These are phyloP conservation scores for Esox niger DNA, from an alignment of 2,113 vertebrate species.

Conservation along the genomic window DNA sequence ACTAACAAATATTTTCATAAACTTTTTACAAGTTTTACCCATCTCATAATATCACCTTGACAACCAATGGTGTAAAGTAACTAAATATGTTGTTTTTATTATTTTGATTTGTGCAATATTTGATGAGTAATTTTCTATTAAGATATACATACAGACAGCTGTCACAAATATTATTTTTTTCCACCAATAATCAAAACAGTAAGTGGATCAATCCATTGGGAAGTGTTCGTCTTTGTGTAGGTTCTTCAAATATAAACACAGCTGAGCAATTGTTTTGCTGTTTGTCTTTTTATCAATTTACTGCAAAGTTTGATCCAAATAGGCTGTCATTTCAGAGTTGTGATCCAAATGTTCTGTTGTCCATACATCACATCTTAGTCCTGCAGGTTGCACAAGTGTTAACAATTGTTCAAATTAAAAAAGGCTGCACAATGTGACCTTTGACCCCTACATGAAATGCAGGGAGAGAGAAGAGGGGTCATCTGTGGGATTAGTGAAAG, in stretches of 20 bases:
- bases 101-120: not conserved
- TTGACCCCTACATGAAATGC: conserved; percentile 37
- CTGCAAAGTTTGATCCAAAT: conserved; percentile 31
- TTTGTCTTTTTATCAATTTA: conserved; percentile 21
- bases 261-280: conserved; percentile 5
- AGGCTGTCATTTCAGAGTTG: conserved; percentile 19
- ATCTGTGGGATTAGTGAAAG: conserved; percentile 54
- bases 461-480: conserved; percentile 13
- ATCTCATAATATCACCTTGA: too few relatives aligned
- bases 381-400: conserved; percentile 15
- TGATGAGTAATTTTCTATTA: too few relatives aligned
- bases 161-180: too few relatives aligned
- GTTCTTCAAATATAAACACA: not conserved
- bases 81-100: too few relatives aligned
- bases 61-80: too few relatives aligned
- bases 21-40: conserved; percentile 45
- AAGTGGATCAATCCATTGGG: too few relatives aligned
- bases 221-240: not conserved
- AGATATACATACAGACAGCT: too few relatives aligned
- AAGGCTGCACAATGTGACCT: conserved; percentile 44
- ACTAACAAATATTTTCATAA: conserved; percentile 53
- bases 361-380: conserved; percentile 42
- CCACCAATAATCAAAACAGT: too few relatives aligned
- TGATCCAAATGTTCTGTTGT: conserved; percentile 30
- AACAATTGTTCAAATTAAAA: conserved; percentile 32